A percentile compares a stretch with the other conserved stretches of the same genome.
Evolutionary conservation across 2,113 vertebrate species (phyloP).

Genomic region (Podarcis muralis): DNA sequence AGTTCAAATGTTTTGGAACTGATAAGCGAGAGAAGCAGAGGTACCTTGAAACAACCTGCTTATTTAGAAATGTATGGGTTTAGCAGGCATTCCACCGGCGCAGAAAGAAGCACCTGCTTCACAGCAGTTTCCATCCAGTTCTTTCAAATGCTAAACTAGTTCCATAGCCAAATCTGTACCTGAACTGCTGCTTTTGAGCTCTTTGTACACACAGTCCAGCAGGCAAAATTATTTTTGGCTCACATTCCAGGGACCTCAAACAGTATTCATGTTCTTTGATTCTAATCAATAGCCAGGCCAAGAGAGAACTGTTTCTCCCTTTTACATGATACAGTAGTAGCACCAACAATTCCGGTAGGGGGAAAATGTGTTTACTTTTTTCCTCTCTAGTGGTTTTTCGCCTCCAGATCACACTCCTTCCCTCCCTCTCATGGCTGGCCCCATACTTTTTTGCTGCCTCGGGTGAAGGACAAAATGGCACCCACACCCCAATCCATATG

Average conservation of each 20-base stretch:
- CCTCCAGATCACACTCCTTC: no score
- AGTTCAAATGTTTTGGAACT: neutral
- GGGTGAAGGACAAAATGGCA: no score
- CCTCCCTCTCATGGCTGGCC: no score
- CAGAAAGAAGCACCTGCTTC: neutral
- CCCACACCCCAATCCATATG: no score
- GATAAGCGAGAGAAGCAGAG: neutral
- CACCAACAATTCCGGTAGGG: no score
- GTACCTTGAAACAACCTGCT: neutral
- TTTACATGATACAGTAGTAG: no score
- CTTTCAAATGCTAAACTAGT: neutral
- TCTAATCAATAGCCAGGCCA: no score
- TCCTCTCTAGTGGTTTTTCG: no score
- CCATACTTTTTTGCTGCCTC: no score
- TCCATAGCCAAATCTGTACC: neutral
- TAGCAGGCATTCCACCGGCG: neutral
- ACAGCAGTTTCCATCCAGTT: neutral
- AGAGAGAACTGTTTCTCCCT: no score
- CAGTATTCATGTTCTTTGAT: no score
- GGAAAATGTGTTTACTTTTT: no score
- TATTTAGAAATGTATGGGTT: neutral
- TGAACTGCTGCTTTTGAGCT: neutral
- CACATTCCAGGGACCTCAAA: neutral
- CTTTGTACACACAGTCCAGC: neutral
- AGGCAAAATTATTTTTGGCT: neutral